A percentile compares a stretch with the other conserved stretches of the same genome.
These are phyloP conservation scores for Eupithecia centaureata DNA, from an alignment of 2,888 invertebrate genomes.

Conservation along the genomic window DNA sequence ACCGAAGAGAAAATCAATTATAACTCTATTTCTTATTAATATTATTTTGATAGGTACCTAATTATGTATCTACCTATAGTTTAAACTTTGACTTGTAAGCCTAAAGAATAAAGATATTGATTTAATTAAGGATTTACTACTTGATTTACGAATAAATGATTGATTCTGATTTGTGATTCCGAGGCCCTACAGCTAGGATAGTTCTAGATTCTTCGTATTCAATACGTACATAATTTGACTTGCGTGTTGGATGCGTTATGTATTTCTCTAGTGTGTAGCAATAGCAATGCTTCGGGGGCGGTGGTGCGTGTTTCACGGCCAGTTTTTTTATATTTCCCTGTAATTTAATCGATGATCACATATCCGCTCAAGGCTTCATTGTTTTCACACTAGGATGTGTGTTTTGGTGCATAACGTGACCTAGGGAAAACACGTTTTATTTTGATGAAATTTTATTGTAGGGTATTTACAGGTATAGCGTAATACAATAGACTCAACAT, in stretches of 20 bases:
- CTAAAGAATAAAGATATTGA: too few species aligned
- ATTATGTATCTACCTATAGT: too few species aligned
- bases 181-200: neutral
- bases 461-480: too few species aligned
- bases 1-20: too few species aligned
- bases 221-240: neutral
- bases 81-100: too few species aligned
- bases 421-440: neutral
- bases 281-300: neutral
- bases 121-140: too few species aligned
- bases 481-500: too few species aligned
- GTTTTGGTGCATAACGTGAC: neutral
- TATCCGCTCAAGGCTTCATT: neutral
- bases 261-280: neutral
- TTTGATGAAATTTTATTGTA: too few species aligned
- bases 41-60: too few species aligned
- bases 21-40: too few species aligned
- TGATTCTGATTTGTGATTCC: too few species aligned
- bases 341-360: conserved; percentile 4
- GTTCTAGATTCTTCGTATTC: neutral
- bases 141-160: too few species aligned
- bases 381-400: neutral
- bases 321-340: neutral
- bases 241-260: neutral
- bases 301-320: conserved; percentile 5